phyloP scores from a whole-genome alignment of 2,888 invertebrate species.

The Drosophila maculinotata region DNA sequence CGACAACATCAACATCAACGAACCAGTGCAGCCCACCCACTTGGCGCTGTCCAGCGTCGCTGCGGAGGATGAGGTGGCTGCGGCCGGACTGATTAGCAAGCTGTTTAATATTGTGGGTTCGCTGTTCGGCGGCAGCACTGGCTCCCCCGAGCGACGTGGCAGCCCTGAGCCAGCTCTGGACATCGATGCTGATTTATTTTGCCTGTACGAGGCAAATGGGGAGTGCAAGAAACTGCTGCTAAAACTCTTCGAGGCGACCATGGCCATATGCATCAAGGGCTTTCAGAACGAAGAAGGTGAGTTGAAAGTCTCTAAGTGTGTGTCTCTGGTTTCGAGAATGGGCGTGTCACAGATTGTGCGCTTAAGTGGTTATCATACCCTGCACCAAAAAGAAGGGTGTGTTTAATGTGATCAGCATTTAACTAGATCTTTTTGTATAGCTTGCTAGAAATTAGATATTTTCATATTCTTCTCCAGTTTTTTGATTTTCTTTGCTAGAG shows the following conservation, averaged over 20 bases:
- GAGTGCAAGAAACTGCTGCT: constrained; percentile 83
- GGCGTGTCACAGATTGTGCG: constrained; percentile 47
- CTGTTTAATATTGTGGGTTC: constrained; percentile 80
- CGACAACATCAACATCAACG: constrained; percentile 5
- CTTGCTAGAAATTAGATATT: neutral
- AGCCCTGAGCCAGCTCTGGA: constrained; percentile 28
- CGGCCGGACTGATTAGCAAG: constrained; percentile 69
- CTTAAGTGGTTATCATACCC: constrained; percentile 42
- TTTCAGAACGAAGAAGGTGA: constrained; percentile 82
- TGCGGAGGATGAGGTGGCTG: constrained; percentile 39
- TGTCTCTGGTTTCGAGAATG: constrained; percentile 7
- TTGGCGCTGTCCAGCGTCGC: constrained; percentile 29
- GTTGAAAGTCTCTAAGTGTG: constrained; percentile 35
- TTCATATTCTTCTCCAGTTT: too few species aligned
- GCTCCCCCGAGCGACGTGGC: constrained; percentile 16
- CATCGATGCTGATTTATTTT: constrained; percentile 68
- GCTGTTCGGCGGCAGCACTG: constrained; percentile 67
- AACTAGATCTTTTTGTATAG: neutral
- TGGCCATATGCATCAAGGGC: constrained; percentile 83
- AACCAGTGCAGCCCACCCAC: constrained; percentile 1
- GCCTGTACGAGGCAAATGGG: constrained; percentile 73
- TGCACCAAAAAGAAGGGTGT: neutral
- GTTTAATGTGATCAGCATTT: neutral
- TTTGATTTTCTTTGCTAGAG: too few species aligned
- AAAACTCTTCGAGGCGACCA: constrained; percentile 83